These are phyloP conservation scores for Littorina saxatilis DNA, from an alignment of 1,140 invertebrate species.

Conservation along the genomic window DNA sequence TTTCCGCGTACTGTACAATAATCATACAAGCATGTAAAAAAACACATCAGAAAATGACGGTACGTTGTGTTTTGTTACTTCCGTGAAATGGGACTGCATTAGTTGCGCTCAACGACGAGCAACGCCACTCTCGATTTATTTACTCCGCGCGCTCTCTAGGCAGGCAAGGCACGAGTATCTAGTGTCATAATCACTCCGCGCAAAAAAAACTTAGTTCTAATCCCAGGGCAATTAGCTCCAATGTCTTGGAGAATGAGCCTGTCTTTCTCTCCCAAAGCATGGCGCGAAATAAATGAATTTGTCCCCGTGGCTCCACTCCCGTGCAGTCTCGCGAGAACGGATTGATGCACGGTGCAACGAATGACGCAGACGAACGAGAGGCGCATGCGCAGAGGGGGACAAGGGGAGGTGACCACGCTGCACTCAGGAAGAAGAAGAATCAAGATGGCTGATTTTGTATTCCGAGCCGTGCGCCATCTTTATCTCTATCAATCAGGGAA, in stretches of 20 bases:
- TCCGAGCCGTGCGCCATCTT: background rate
- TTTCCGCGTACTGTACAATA: no score
- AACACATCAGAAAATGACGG: no score
- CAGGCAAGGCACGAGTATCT: background rate
- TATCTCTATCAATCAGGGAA: conserved; percentile 9
- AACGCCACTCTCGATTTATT: conserved; percentile 6
- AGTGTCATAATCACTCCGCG: conserved; percentile 10
- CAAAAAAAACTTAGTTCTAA: background rate
- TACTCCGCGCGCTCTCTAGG: background rate
- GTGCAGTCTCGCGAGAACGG: background rate
- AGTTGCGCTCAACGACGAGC: no score
- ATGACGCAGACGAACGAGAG: background rate
- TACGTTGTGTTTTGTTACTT: no score
- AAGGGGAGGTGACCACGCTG: background rate
- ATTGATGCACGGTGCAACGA: background rate
- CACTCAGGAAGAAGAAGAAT: background rate
- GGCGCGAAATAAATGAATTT: conserved; percentile 2
- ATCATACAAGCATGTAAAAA: no score
- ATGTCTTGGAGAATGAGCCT: conserved; percentile 17
- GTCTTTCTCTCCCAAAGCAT: background rate
- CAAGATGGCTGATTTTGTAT: conserved; percentile 7
- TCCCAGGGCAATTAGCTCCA: conserved; percentile 11
- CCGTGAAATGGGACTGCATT: no score
- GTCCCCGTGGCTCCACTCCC: background rate
- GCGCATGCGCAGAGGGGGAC: background rate